Conservation (phyloP, 2,888 invertebrate species). For the Apodemia mormo region DNA sequence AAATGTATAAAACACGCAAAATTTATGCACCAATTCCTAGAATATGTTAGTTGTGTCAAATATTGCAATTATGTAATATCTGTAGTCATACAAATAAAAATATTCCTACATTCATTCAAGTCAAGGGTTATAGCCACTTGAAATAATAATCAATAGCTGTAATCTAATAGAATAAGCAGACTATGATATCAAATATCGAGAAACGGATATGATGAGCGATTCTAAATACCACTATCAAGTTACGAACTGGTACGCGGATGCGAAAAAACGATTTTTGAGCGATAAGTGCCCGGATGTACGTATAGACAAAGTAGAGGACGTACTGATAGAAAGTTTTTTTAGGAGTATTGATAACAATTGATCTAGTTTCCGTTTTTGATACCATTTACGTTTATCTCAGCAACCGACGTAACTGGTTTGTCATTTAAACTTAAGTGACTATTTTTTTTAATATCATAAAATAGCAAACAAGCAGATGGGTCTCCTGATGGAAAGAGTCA, state of each 20-base stretch:
- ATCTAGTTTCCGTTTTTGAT: background rate
- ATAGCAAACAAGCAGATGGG: too few species aligned
- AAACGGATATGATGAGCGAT: constrained; percentile 56
- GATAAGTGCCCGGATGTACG: constrained; percentile 51
- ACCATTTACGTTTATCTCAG: background rate
- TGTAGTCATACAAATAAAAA: too few species aligned
- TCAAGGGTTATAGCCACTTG: too few species aligned
- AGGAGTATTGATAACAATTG: background rate
- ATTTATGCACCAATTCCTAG: too few species aligned
- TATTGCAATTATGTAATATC: too few species aligned
- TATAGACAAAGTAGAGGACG: constrained; percentile 25
- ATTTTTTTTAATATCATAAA: too few species aligned
- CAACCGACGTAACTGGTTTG: too few species aligned
- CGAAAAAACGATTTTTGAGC: constrained; percentile 49
- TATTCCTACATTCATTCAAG: too few species aligned
- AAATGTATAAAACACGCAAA: too few species aligned
- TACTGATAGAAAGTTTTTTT: background rate
- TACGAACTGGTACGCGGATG: constrained; percentile 45
- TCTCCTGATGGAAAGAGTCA: too few species aligned
- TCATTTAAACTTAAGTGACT: too few species aligned
- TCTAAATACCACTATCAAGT: background rate
- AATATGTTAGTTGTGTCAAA: too few species aligned
- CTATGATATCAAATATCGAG: constrained; percentile 37
- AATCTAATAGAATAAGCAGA: constrained; percentile 4
- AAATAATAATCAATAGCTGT: background rate